Percentiles rank a stretch among this genome's conserved stretches.
Conservation (phyloP, 2,888 invertebrate genomes). For the Oxystoma pomonae region DNA sequence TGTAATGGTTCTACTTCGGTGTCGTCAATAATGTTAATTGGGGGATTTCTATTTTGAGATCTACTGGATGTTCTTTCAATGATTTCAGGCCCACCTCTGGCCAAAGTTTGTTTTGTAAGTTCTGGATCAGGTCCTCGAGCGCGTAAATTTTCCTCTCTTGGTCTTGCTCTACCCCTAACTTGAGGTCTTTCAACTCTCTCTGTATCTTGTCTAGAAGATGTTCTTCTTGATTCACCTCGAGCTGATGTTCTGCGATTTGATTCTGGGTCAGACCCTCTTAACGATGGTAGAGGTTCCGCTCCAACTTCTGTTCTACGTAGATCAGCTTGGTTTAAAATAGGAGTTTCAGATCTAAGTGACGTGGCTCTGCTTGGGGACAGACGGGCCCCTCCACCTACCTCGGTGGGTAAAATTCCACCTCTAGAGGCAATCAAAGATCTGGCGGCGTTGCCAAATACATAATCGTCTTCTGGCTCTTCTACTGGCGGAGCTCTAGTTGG, state of each 20-base stretch:
- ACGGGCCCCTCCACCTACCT: not conserved
- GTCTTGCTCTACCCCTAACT: not conserved
- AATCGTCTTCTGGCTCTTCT: not conserved
- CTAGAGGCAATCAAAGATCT: constrained; percentile 9
- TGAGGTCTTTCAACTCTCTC: not conserved
- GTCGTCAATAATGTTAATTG: no score
- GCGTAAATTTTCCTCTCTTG: not conserved
- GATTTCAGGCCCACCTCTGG: not conserved
- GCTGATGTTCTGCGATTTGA: not conserved
- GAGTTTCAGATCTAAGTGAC: constrained; percentile 18
- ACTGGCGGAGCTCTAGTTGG: constrained; percentile 1
- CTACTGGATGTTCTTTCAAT: not conserved
- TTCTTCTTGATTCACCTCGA: not conserved
- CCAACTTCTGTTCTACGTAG: constrained; percentile 1
- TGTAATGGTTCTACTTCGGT: not conserved
- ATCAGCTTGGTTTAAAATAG: constrained; percentile 15
- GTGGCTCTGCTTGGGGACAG: constrained; percentile 6
- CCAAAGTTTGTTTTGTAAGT: not conserved
- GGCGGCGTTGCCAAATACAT: not conserved
- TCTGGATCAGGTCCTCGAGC: not conserved
- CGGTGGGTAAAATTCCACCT: not conserved
- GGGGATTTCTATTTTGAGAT: not conserved
- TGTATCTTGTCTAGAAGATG: not conserved
- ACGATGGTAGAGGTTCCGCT: constrained; percentile 15
- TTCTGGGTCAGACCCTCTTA: constrained; percentile 17